phyloP scores from a whole-genome alignment of 2,797 vertebrate genomes.

The Margarornis squamiger region DNA sequence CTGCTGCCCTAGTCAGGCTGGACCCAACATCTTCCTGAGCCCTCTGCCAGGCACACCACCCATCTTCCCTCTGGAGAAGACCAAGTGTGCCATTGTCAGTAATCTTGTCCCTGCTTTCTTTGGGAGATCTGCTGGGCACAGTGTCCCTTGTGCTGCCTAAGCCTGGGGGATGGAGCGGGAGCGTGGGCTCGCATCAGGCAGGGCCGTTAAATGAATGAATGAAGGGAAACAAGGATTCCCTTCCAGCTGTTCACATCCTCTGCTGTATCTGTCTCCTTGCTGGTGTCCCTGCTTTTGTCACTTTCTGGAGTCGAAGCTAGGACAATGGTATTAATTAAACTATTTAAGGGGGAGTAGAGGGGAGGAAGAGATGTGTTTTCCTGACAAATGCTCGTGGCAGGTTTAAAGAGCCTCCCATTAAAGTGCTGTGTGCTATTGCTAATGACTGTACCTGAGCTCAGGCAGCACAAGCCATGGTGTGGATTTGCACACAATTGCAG shows the following conservation, averaged over 20 bases:
- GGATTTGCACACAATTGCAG: neutral
- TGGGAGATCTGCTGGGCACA: neutral
- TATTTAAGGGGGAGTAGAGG: neutral
- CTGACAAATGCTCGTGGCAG: neutral
- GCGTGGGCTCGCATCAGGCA: rapidly evolving
- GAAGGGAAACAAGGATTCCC: neutral
- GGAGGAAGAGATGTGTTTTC: neutral
- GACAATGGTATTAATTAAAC: neutral
- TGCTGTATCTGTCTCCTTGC: too few relatives aligned
- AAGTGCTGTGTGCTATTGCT: neutral
- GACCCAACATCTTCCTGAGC: neutral
- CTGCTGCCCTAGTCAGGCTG: neutral
- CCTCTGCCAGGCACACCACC: neutral
- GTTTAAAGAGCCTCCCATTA: neutral
- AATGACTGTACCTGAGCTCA: neutral
- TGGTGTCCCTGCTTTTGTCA: neutral
- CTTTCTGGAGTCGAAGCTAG: neutral
- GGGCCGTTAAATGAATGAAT: neutral
- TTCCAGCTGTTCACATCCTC: neutral
- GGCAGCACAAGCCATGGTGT: neutral
- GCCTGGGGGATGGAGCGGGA: neutral
- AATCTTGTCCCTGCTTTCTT: neutral
- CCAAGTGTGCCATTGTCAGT: rapidly evolving
- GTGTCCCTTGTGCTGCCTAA: neutral
- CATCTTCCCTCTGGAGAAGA: neutral